A percentile compares a stretch with the other conserved stretches of the same genome.
These are phyloP conservation scores for Coregonus suidteri DNA, from an alignment of 2,797 vertebrate genomes.

Conservation along the genomic window DNA sequence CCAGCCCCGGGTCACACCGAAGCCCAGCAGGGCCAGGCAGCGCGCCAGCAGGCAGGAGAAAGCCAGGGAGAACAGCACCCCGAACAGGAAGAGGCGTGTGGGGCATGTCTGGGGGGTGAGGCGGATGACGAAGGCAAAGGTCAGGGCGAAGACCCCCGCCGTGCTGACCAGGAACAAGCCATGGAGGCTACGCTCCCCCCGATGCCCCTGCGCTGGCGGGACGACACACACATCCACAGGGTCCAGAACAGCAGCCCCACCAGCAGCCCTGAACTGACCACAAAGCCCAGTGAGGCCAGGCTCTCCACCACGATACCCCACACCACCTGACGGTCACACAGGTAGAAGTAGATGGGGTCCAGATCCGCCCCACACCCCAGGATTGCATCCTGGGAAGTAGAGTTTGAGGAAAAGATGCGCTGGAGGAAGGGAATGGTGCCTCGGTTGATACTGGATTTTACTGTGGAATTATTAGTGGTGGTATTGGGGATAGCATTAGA, in stretches of 20 bases:
- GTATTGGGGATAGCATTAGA: neutral
- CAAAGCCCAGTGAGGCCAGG: constrained; percentile 78
- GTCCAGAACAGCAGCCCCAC: constrained; percentile 71
- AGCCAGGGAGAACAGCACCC: constrained; percentile 84
- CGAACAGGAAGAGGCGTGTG: constrained; percentile 87
- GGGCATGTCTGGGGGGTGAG: constrained; percentile 78
- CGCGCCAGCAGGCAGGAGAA: constrained; percentile 88
- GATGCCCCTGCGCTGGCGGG: constrained; percentile 52
- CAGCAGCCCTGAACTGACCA: constrained; percentile 78
- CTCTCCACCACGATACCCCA: constrained; percentile 91
- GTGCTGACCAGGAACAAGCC: constrained; percentile 84
- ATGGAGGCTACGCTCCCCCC: constrained; percentile 71
- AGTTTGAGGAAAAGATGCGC: constrained; percentile 16
- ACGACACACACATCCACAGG: constrained; percentile 61
- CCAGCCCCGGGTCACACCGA: constrained; percentile 75
- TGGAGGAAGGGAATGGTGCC: neutral
- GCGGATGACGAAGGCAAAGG: constrained; percentile 86
- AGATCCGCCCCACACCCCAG: constrained; percentile 66
- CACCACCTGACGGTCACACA: constrained; percentile 74
- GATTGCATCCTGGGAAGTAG: neutral
- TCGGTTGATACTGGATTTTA: neutral
- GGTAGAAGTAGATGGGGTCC: constrained; percentile 66
- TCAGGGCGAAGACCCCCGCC: constrained; percentile 83
- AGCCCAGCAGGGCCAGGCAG: constrained; percentile 75
- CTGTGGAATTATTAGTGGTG: neutral